A percentile compares a stretch with the other conserved stretches of the same genome.
These are phyloP conservation scores for Saturnia pavonia DNA, from an alignment of 2,888 invertebrate species.

Conservation along the genomic window DNA sequence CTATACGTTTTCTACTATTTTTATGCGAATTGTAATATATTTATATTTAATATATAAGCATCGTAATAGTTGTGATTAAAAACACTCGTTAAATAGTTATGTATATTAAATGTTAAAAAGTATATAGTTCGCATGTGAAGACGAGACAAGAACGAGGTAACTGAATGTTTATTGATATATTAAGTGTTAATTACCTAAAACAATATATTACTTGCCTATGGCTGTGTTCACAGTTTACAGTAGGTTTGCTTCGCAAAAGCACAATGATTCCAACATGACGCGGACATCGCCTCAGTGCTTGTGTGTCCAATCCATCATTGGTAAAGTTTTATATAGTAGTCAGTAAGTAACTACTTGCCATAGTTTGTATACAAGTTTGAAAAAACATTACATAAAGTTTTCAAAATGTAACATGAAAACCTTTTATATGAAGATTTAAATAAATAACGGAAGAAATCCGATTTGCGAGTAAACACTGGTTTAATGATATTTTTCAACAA, in stretches of 20 bases:
- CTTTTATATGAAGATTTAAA: too few species aligned
- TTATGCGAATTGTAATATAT: neutral
- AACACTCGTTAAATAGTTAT: neutral
- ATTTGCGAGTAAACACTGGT: too few species aligned
- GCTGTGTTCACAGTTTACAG: conserved; percentile 8
- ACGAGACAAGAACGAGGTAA: neutral
- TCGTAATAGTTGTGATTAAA: neutral
- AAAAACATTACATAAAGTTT: too few species aligned
- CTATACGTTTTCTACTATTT: conserved; percentile 10
- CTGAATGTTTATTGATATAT: conserved; percentile 1
- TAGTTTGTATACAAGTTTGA: too few species aligned
- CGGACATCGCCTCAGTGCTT: neutral
- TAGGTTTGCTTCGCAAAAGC: conserved; percentile 7
- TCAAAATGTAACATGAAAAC: too few species aligned
- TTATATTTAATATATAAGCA: conserved; percentile 1
- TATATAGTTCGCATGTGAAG: neutral
- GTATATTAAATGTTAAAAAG: neutral
- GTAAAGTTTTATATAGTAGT: too few species aligned
- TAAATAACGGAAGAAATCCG: too few species aligned
- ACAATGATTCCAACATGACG: neutral
- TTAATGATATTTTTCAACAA: too few species aligned
- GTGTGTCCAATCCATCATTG: too few species aligned
- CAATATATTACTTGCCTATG: neutral
- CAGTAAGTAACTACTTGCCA: too few species aligned
- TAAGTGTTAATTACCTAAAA: conserved; percentile 4